Base-by-base conservation (phyloP, 2,113 vertebrate genomes). In the Ciconia boyciana region DNA sequence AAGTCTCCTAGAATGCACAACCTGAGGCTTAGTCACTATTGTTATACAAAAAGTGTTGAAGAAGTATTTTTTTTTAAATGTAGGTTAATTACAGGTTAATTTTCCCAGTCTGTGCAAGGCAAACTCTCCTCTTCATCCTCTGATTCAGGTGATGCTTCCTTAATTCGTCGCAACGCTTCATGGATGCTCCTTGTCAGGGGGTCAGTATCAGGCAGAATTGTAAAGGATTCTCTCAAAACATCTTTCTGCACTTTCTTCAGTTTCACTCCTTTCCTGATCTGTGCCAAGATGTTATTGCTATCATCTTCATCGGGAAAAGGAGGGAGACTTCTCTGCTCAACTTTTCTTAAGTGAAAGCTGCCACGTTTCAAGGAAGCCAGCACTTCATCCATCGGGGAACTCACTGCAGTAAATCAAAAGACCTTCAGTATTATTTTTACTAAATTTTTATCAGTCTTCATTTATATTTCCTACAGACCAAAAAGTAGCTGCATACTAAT, bases 351-450 rank as follows among this genome's bases (percentile, higher is more conserved):
- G 94, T 99, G 99, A 98, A 99, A 99, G 76, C 99, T 99, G 83
- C 99, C 99, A 21, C 99, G 99, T 91, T 99, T 99, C 93, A 99
- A 98, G 22, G 99, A 99, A 89, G 99, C 99, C 97, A 99, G 98
- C 36, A 99, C 99, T 97, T 99, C 99, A 96, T 99, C 99, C 99
- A 99, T 99, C 0, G 99, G 99, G 15, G 99, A 99, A 93, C 99
- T 99, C 97, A 99, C 99, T 99, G 98, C 44, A 91, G 91, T 39
- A 97, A 96, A 98, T 20, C 20, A 97, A 62, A 97, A 97, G 20
- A 95, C 11, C 32, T 77, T 94, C 51, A 93, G 58, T 83, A 54
- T 66, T 88, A 79, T 48, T 60, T 82, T 70, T 54, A 90, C 14
- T 62, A 41, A 19, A 62, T 88, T 83, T 83, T 83, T 55, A 55